Percentiles rank a stretch among this genome's conserved stretches.
Evolutionary conservation across 2,888 invertebrate species (phyloP).

Genomic region (Pimpla rufipes): DNA sequence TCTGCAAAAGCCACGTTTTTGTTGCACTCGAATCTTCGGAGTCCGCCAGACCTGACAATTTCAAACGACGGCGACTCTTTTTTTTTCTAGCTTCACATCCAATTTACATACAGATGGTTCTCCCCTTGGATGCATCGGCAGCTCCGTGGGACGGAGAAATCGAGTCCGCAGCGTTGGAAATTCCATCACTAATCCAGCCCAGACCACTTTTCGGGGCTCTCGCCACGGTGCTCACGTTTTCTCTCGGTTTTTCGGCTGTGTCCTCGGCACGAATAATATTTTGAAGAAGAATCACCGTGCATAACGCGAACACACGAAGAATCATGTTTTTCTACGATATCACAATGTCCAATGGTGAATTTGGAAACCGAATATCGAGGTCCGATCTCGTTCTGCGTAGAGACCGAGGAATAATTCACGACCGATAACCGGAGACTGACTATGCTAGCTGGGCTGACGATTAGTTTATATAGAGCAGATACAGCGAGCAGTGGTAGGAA

Average conservation of each 20-base stretch:
- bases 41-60: neutral
- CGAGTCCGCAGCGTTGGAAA: slow-evolving; percentile 73
- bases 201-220: slow-evolving; percentile 58
- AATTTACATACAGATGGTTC: slow-evolving; percentile 66
- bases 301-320: slow-evolving; percentile 66
- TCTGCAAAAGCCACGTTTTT: neutral
- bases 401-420: slow-evolving; percentile 64
- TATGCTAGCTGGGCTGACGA: slow-evolving; percentile 73
- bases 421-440: slow-evolving; percentile 79
- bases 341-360: neutral
- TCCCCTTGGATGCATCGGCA: slow-evolving; percentile 57
- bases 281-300: slow-evolving; percentile 73
- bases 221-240: slow-evolving; percentile 46
- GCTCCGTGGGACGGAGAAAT: slow-evolving; percentile 68
- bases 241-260: slow-evolving; percentile 67
- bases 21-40: neutral
- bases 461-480: slow-evolving; percentile 81
- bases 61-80: slow-evolving; percentile 1
- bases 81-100: neutral
- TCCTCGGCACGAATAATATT: slow-evolving; percentile 71
- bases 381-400: neutral
- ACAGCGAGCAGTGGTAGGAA: slow-evolving; percentile 76
- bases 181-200: slow-evolving; percentile 74
- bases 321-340: slow-evolving; percentile 43
- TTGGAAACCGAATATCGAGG: neutral